Evolutionary conservation across 1,140 invertebrate species (phyloP).

Genomic region (Drosophila kepulauana): DNA sequence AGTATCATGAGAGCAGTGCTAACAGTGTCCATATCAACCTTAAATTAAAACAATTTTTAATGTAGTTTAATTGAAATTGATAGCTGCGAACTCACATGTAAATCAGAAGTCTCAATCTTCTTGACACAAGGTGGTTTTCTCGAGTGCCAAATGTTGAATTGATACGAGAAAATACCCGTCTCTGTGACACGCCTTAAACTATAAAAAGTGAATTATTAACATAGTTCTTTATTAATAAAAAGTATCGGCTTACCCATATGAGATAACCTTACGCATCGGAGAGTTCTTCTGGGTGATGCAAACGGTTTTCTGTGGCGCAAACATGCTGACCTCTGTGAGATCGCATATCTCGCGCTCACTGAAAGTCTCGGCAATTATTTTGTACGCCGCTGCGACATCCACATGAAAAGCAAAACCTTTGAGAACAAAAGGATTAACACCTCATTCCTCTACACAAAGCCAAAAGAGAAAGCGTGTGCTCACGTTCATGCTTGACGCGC

Average conservation of each 20-base stretch:
- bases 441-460: neutral
- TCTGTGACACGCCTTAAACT: constrained; percentile 86
- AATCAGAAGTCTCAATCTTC: constrained; percentile 85
- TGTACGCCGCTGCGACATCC: constrained; percentile 87
- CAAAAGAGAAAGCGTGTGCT: neutral
- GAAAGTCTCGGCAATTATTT: constrained; percentile 87
- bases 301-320: constrained; percentile 86
- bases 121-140: constrained; percentile 86
- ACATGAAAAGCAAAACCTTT: constrained; percentile 88
- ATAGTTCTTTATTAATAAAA: neutral
- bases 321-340: constrained; percentile 87
- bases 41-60: neutral
- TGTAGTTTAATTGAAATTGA: neutral
- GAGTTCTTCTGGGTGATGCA: constrained; percentile 87
- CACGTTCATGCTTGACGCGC: constrained; percentile 81
- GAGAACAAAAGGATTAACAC: neutral
- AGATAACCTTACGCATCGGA: constrained; percentile 88
- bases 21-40: constrained; percentile 85
- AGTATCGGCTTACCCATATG: constrained; percentile 86
- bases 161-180: constrained; percentile 85
- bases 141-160: constrained; percentile 86
- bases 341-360: constrained; percentile 88
- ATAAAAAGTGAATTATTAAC: neutral
- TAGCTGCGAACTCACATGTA: constrained; percentile 80
- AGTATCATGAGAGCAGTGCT: constrained; percentile 85